Percentiles rank a stretch among this genome's conserved stretches.
phyloP scores from a whole-genome alignment of 2,797 vertebrate genomes.

The Pangasius sanitwongsei region DNA sequence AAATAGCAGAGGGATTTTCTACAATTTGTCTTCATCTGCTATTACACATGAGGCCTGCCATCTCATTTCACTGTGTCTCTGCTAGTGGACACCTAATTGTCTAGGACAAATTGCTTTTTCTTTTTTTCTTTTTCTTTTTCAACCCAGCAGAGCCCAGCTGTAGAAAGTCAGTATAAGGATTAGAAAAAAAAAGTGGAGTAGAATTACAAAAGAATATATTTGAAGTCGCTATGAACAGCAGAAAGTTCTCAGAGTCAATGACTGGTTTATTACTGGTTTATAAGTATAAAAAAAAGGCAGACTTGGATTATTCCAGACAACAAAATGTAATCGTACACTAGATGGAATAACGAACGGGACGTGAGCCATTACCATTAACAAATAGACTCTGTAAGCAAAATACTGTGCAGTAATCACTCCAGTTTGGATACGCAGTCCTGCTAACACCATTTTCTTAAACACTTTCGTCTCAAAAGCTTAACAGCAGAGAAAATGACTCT shows the following conservation, averaged over 20 bases:
- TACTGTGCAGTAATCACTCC: slow-evolving; percentile 11
- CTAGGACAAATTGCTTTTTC: slow-evolving; percentile 40
- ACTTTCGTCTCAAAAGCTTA: slow-evolving; percentile 40
- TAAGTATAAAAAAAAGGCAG: background rate
- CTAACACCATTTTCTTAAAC: slow-evolving; percentile 50
- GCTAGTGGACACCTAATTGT: slow-evolving; percentile 45
- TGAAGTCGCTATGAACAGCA: background rate
- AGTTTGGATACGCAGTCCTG: slow-evolving; percentile 21
- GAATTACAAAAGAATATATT: background rate
- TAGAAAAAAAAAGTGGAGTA: background rate
- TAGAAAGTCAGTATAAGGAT: slow-evolving; percentile 5
- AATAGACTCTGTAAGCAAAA: slow-evolving; percentile 23
- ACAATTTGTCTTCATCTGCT: slow-evolving; percentile 45
- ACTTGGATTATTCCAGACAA: slow-evolving; percentile 6
- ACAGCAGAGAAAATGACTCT: slow-evolving; percentile 49
- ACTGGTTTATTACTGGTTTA: slow-evolving; percentile 12
- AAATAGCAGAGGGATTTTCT: slow-evolving; percentile 37
- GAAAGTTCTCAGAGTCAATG: background rate
- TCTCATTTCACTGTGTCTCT: slow-evolving; percentile 41
- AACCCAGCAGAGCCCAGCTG: slow-evolving; percentile 20
- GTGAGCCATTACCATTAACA: slow-evolving; percentile 24
- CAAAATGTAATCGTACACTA: background rate
- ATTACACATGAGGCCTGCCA: slow-evolving; percentile 48
- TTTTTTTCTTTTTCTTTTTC: background rate
- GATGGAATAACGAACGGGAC: background rate